phyloP scores from a whole-genome alignment of 2,888 invertebrate genomes.

The Linnaemya vulpina region DNA sequence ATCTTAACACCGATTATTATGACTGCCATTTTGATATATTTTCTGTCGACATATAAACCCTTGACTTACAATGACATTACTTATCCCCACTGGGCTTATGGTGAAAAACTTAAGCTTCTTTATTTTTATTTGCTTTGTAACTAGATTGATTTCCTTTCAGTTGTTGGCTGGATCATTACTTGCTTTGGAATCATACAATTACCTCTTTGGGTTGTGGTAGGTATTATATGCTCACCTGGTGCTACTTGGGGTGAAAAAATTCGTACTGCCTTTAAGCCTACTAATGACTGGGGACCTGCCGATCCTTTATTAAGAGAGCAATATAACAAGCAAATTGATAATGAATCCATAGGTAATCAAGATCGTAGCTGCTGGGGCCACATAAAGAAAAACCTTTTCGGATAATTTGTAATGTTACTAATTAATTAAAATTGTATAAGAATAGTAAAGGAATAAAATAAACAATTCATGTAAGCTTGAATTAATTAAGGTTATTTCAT shows the following conservation, averaged over 20 bases:
- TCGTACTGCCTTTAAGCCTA: slow-evolving; percentile 83
- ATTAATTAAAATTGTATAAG: slow-evolving; percentile 50
- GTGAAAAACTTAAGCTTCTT: slow-evolving; percentile 81
- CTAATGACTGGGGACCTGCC: slow-evolving; percentile 85
- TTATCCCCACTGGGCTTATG: slow-evolving; percentile 86
- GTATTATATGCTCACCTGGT: slow-evolving; percentile 79
- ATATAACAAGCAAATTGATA: slow-evolving; percentile 83
- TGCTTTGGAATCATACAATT: slow-evolving; percentile 84
- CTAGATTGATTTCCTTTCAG: slow-evolving; percentile 67
- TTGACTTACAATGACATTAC: slow-evolving; percentile 85
- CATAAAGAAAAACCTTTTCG: slow-evolving; percentile 80
- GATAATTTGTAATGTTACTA: slow-evolving; percentile 69
- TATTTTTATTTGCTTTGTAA: neutral
- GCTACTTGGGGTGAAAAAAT: slow-evolving; percentile 79
- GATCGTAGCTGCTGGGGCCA: slow-evolving; percentile 76
- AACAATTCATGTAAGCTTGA: too few species aligned
- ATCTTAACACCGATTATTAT: slow-evolving; percentile 89
- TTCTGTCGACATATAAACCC: slow-evolving; percentile 85
- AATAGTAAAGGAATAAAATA: too few species aligned
- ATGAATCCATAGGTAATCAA: slow-evolving; percentile 75
- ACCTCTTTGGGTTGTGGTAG: slow-evolving; percentile 82
- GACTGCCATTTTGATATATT: slow-evolving; percentile 88
- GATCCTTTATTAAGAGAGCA: slow-evolving; percentile 84
- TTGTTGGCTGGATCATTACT: slow-evolving; percentile 84
- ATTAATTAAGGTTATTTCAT: too few species aligned